phyloP scores from a whole-genome alignment of 2,888 invertebrate species.

The Leptura quadrifasciata region DNA sequence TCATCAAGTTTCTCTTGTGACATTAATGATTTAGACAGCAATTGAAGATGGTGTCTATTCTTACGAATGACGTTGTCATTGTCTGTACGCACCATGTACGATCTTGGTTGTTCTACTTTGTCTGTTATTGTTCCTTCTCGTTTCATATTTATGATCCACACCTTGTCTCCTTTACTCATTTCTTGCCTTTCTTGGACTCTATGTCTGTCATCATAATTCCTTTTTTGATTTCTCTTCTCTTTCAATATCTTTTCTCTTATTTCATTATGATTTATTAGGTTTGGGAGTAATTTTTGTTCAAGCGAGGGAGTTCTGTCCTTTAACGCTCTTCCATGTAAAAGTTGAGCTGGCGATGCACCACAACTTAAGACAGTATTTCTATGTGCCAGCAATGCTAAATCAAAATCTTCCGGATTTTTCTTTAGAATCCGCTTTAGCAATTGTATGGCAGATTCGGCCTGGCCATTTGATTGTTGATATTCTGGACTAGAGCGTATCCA shows the following conservation, averaged over 20 bases:
- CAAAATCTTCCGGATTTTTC: not conserved
- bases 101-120: no score
- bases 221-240: not conserved
- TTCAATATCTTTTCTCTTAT: not conserved
- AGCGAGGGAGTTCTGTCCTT: not conserved
- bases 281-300: not conserved
- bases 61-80: no score
- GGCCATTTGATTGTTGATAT: not conserved
- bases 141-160: no score
- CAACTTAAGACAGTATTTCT: not conserved
- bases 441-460: not conserved
- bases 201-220: not conserved
- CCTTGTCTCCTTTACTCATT: not conserved
- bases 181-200: not conserved
- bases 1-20: no score
- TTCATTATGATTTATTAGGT: not conserved
- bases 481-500: conserved; percentile 5
- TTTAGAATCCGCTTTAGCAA: not conserved
- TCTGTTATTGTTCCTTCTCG: not conserved
- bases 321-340: not conserved
- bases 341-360: conserved; percentile 1
- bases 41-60: no score
- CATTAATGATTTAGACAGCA: no score
- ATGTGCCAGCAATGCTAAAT: not conserved
- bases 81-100: not conserved